A percentile compares a stretch with the other conserved stretches of the same genome.
phyloP scores from a whole-genome alignment of 2,797 vertebrate genomes.

The Brotula barbata region DNA sequence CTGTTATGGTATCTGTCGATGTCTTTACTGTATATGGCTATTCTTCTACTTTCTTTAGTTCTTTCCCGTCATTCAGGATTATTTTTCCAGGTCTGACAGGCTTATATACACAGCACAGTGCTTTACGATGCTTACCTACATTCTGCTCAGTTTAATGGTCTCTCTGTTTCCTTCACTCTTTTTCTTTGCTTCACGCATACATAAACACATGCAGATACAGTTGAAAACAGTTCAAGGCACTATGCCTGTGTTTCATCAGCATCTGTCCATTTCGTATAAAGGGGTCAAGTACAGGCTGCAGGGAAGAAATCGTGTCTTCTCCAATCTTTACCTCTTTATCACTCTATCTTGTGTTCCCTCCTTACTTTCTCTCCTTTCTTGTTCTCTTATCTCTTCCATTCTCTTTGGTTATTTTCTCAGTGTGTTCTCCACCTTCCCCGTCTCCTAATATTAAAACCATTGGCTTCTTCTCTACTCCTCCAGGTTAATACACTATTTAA shows the following conservation, averaged over 20 bases:
- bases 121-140: conserved; percentile 10
- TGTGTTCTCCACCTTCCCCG: not conserved
- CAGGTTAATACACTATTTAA: conserved; percentile 30
- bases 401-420: not conserved
- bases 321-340: not conserved
- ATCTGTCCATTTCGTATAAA: conserved; percentile 15
- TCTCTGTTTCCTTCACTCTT: not conserved
- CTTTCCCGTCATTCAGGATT: not conserved
- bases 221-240: conserved; percentile 44
- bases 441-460: not conserved
- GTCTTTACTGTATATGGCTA: not conserved
- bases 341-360: not conserved
- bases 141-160: conserved; percentile 11
- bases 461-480: not conserved
- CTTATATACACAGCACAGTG: conserved; percentile 1
- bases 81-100: not conserved
- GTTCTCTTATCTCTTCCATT: not conserved
- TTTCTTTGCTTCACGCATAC: too few species aligned
- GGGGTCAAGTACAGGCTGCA: conserved; percentile 32
- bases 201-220: conserved; percentile 11
- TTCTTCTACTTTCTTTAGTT: not conserved
- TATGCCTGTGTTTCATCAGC: conserved; percentile 56
- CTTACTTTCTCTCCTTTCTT: not conserved
- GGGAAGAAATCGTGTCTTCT: conserved; percentile 27
- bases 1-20: conserved; percentile 80